Base-by-base conservation (phyloP, 2,797 vertebrate species). In the Bradypodion pumilum region DNA sequence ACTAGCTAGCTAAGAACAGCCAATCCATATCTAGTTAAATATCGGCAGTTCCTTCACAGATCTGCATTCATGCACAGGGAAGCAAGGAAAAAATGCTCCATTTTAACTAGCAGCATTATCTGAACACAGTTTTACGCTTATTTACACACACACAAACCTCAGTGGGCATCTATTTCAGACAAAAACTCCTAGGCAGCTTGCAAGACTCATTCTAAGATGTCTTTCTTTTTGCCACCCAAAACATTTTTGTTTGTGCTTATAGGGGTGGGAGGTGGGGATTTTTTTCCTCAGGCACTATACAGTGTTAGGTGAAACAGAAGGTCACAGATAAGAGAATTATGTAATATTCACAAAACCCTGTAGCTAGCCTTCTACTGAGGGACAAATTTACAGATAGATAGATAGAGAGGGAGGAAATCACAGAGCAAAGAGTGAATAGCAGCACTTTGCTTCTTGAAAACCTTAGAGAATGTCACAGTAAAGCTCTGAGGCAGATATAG, bases 1-100 rank as follows among this genome's bases (percentile, higher is more conserved):
- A 13, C 25, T 63, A 62, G 9, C 42, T 80, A 78, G 29, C n/a
- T 65, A 82, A 37, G 65, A 84, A 49, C 27, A 25, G 49, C 66
- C 49, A 87, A 68, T 62, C 29, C 80, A 62, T 83, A 42, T 42
- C 62, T 85, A 81, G 29, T 89, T 63, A 49, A 89, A 19, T 32
- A 77, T 42, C 74, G 82, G 6, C 74, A 49, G 1, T 87, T 78
- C 73, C 74, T 52, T 76, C 25, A 23, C 32, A 83, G 3, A 10
- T 81, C 81, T 87, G 70, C 21, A 69, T 78, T 35, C 78, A 85
- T 80, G 52, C 72, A 37, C 25, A 46, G 63, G 23, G 73, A 52
- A 70, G 83, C 42, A 12, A 73, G 32, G 29, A n/a, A 44, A 60
- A 62, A 60, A 78, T 35, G 29, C 29, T 76, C 46, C 13, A 63